phyloP scores from a whole-genome alignment of 2,113 vertebrate genomes.

The Eudyptes chrysolophus region DNA sequence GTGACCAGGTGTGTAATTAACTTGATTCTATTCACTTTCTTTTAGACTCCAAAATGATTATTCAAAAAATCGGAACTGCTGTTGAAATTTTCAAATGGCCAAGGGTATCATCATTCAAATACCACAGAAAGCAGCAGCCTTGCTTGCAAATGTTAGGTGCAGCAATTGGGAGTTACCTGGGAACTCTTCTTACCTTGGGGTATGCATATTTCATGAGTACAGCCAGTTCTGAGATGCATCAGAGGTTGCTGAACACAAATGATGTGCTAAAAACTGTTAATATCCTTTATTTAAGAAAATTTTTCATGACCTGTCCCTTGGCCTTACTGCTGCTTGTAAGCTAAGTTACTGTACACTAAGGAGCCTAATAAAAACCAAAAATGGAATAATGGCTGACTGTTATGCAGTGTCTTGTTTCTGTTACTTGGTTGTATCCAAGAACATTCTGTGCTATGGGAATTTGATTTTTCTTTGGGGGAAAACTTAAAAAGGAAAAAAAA shows the following conservation, averaged over 20 bases:
- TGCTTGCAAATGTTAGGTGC: not conserved
- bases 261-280: not conserved
- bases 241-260: not conserved
- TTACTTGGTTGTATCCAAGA: not conserved
- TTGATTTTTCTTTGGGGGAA: not conserved
- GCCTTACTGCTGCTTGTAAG: not conserved
- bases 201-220: not conserved
- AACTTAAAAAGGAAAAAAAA: not conserved
- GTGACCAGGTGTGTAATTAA: not conserved
- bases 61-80: not conserved
- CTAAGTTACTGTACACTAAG: not conserved
- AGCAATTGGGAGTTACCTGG: not conserved
- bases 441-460: not conserved
- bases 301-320: not conserved
- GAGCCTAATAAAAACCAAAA: not conserved
- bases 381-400: not conserved
- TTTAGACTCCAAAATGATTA: not conserved
- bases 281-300: not conserved
- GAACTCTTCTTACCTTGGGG: not conserved
- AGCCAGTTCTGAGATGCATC: not conserved
- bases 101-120: not conserved
- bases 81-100: not conserved
- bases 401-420: not conserved
- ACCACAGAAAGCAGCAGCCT: not conserved
- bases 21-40: not conserved